Base-by-base conservation (phyloP, 2,888 invertebrate genomes). In the Gnatocerus cornutus region DNA sequence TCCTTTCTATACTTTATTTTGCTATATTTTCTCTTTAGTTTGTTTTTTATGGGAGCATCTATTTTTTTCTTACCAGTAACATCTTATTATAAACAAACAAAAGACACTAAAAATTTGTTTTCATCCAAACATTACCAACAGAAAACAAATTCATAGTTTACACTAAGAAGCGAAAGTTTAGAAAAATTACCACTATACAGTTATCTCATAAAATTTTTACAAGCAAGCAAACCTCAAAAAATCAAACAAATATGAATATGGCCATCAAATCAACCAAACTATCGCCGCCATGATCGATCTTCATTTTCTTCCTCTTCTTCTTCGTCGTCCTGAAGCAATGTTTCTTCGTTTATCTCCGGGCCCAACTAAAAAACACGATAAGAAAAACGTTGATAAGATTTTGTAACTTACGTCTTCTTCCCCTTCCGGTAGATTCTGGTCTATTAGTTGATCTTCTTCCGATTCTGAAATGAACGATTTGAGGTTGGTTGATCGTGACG, bases 281-380 rank as follows among this genome's bases (percentile, higher is more conserved):
- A 95, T 93, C 96, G 95, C 74, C 96, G 88, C 97, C 97, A 97
- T 21, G 95, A 94, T 74, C 96, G 89, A 77, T 94, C 92, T 83
- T 93, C 92, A 72, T 91, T 92, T 50, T 92, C 93, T 9, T 95
- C 94, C 46, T 96, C 96, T 55, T 96, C 96, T 71, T 96, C 96
- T 79, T 96, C 93, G 76, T 92, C 92, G 77, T 92, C 93, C 77
- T 93, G 93, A 8, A 96, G 88, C 13, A 93, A 88, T 61, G 92
- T 86, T 79, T 93, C 90, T 75, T 91, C 90, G 62, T 88, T 85
- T 50, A 86, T 83, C 77, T 85, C 87, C 74, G 83, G 83, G 59
- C 79, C 80, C 67, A 83, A 37, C 82, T 83, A 56, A 10, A 53
- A 71, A 43, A 21, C 12, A 13, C 1, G 10, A 4, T 21, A 1